phyloP scores from a whole-genome alignment of 2,113 vertebrate genomes.

The Scatophagus argus region DNA sequence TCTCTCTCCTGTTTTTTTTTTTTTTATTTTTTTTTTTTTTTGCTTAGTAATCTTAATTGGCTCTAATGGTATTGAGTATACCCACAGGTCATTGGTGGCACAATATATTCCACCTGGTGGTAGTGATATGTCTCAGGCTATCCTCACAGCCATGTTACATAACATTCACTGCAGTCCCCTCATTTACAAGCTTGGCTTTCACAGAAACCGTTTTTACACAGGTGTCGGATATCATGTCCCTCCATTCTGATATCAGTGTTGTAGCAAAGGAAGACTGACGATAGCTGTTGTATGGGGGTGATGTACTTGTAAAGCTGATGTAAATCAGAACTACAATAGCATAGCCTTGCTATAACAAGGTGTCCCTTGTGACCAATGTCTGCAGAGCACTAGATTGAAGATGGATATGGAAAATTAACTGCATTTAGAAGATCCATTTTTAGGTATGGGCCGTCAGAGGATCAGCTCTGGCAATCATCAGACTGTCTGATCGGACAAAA shows the following conservation, averaged over 20 bases:
- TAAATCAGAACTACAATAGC: slow-evolving; percentile 75
- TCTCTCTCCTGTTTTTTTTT: too few species aligned
- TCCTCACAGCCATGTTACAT: slow-evolving; percentile 52
- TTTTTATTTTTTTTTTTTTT: too few species aligned
- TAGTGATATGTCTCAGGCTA: slow-evolving; percentile 37
- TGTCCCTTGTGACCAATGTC: slow-evolving; percentile 48
- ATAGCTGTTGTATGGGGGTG: slow-evolving; percentile 49
- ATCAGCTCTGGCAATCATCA: slow-evolving; percentile 54
- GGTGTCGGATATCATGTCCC: slow-evolving; percentile 19
- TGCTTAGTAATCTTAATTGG: not conserved
- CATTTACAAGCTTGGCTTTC: not conserved
- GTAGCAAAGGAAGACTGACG: slow-evolving; percentile 16
- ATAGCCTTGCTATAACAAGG: slow-evolving; percentile 70
- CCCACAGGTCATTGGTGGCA: slow-evolving; percentile 11
- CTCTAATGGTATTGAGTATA: not conserved
- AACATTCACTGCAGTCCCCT: slow-evolving; percentile 26
- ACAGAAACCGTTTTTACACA: slow-evolving; percentile 1
- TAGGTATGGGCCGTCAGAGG: not conserved
- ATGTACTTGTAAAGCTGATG: slow-evolving; percentile 78
- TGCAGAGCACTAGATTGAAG: slow-evolving; percentile 58
- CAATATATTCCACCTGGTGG: slow-evolving; percentile 50
- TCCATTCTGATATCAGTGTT: not conserved
- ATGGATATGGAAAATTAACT: slow-evolving; percentile 68
- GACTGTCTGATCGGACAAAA: slow-evolving; percentile 31
- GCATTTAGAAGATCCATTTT: slow-evolving; percentile 58